A percentile compares a stretch with the other conserved stretches of the same genome.
phyloP scores from a whole-genome alignment of 2,797 vertebrate genomes.

The Synaphobranchus kaupii region DNA sequence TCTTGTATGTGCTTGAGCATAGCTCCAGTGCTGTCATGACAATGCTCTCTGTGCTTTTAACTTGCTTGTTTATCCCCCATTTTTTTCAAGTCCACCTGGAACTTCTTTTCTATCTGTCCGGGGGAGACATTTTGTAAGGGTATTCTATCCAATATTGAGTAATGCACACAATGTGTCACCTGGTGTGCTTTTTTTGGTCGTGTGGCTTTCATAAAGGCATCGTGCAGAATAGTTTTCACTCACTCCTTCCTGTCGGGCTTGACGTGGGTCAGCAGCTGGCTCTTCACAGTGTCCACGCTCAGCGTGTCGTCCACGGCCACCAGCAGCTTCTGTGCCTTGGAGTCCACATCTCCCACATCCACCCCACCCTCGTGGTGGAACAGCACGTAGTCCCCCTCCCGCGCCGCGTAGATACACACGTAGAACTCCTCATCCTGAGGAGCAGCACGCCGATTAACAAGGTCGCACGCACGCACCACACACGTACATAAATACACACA shows the following conservation, averaged over 20 bases:
- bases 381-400: slow-evolving; percentile 88
- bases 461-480: background rate
- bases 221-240: slow-evolving; percentile 43
- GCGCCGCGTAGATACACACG: slow-evolving; percentile 88
- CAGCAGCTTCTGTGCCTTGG: slow-evolving; percentile 85
- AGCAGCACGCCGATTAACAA: background rate
- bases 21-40: background rate
- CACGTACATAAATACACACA: background rate
- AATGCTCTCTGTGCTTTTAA: background rate
- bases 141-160: too few species aligned
- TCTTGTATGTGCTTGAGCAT: background rate
- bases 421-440: slow-evolving; percentile 94
- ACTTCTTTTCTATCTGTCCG: too few species aligned
- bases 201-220: too few species aligned
- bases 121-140: too few species aligned
- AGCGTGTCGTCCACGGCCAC: slow-evolving; percentile 85
- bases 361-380: slow-evolving; percentile 94
- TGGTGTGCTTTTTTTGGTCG: background rate
- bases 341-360: slow-evolving; percentile 91
- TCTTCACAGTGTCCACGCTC: slow-evolving; percentile 73
- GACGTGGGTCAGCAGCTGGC: slow-evolving; percentile 78
- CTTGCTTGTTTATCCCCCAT: too few species aligned
- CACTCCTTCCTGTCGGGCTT: slow-evolving; percentile 82
- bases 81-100: too few species aligned
- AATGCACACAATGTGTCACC: background rate